Base-by-base conservation (phyloP, 2,888 invertebrate species). In the Lasioglossum lativentre region DNA sequence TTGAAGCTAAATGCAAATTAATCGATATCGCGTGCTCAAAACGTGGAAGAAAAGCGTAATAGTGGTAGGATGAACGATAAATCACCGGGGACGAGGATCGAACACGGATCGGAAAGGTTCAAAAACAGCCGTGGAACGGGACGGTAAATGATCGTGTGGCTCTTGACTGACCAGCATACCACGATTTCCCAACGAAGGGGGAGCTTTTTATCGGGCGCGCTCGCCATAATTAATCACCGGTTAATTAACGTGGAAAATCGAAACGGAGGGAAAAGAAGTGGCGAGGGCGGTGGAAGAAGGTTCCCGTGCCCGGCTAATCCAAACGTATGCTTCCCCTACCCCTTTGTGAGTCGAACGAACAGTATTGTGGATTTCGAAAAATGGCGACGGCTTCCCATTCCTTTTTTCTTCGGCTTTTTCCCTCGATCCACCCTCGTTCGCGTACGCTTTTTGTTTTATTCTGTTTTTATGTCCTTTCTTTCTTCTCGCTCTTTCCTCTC, bases 161-260 rank as follows among this genome's bases (percentile, higher is more conserved):
- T 77, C 80, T 83, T 68, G 73, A 72, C 66, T 74, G 77, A 77
- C 70, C 86, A 52, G 66, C 70, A 27, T 63, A 68, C 72, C 71
- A 19, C 63, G 63, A 78, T 78, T 86, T 74, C 73, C 70, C 82
- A 34, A 34, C 34, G 47, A 73, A 82, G 82, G 87, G 81, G 83
- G 80, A 88, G 84, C 85, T 91, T 92, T 86, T 93, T 93, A 91
- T 92, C 93, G 91, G 85, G 77, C 70, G 86, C 88, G 85, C 89
- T 89, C 82, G 87, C 83, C 87, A 90, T 91, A 91, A 93, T 93
- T 93, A 93, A 93, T 93, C 93, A 93, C 90, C 76, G 87, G 90
- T 88, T 92, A 93, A 93, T 93, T 93, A 93, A 93, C 92, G 91
- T 88, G 86, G 85, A 86, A 86, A 86, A 88, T 86, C 86, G 76